phyloP scores from a whole-genome alignment of 2,888 invertebrate genomes.

The Epirrhoe alternata region DNA sequence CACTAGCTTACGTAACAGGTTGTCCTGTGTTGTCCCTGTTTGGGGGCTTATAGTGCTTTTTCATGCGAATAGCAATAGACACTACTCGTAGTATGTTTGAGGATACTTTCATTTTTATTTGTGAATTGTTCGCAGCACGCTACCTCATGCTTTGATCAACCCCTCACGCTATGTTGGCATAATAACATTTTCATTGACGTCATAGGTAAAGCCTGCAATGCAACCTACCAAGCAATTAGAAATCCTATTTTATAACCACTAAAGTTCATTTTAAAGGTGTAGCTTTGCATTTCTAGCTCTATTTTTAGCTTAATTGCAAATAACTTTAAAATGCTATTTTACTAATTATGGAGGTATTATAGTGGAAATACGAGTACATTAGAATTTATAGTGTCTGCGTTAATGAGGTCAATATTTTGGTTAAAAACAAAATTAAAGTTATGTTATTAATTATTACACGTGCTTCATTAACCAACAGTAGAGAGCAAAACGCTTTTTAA shows the following conservation, averaged over 20 bases:
- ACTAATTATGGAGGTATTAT: conserved; percentile 20
- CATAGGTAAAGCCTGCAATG: conserved; percentile 50
- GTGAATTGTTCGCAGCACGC: conserved; percentile 38
- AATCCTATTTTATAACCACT: conserved; percentile 29
- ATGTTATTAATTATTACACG: too few relatives aligned
- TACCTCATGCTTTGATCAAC: conserved; percentile 34
- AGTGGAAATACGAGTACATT: conserved; percentile 28
- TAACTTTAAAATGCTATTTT: conserved; percentile 23
- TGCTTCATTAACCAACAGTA: too few relatives aligned
- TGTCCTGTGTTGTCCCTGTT: not conserved
- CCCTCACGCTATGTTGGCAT: conserved; percentile 46
- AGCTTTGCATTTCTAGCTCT: conserved; percentile 9
- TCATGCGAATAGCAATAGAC: conserved; percentile 14
- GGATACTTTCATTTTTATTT: conserved; percentile 48
- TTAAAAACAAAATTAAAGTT: not conserved
- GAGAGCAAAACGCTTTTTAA: too few relatives aligned
- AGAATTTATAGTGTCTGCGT: not conserved
- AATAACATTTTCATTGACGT: conserved; percentile 69
- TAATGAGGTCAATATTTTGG: not conserved
- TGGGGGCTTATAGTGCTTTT: not conserved
- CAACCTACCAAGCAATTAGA: conserved; percentile 38
- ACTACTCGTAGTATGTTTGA: conserved; percentile 24
- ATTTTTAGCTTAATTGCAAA: conserved; percentile 28
- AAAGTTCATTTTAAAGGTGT: conserved; percentile 37
- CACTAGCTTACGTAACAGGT: not conserved